These are phyloP conservation scores for Ictalurus punctatus DNA, from an alignment of 2,113 vertebrate species.

Conservation along the genomic window DNA sequence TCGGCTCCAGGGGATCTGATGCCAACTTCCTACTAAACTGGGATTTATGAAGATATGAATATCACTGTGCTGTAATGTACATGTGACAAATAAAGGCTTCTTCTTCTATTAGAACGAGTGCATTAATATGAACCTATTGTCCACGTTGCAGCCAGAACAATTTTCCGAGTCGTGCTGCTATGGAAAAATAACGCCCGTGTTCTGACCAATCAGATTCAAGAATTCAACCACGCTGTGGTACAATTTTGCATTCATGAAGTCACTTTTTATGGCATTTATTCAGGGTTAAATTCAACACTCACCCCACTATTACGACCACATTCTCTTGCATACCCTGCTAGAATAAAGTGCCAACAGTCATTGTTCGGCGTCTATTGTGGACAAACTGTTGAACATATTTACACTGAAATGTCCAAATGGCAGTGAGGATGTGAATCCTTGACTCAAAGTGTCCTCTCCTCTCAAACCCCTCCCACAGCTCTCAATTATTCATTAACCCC, in stretches of 20 bases:
- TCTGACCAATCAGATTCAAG: background rate
- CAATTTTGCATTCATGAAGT: background rate
- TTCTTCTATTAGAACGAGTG: background rate
- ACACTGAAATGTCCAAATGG: background rate
- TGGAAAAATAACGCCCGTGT: background rate
- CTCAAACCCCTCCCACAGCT: conserved; percentile 12
- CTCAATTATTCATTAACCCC: conserved; percentile 79
- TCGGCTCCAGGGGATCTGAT: too few relatives aligned
- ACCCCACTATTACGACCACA: too few relatives aligned
- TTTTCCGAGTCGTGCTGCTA: background rate
- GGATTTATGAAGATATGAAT: too few relatives aligned
- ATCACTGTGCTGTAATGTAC: too few relatives aligned
- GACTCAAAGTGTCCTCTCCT: conserved; percentile 24
- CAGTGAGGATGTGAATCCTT: background rate
- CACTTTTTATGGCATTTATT: background rate
- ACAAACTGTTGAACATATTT: background rate
- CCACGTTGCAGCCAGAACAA: background rate
- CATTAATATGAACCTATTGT: background rate
- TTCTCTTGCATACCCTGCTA: background rate
- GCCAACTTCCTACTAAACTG: too few relatives aligned
- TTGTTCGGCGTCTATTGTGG: background rate
- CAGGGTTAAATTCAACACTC: background rate
- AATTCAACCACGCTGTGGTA: background rate
- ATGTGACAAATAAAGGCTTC: too few relatives aligned
- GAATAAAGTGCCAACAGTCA: background rate